Evolutionary conservation across 2,797 vertebrate species (phyloP).

Genomic region (Myotis myotis): DNA sequence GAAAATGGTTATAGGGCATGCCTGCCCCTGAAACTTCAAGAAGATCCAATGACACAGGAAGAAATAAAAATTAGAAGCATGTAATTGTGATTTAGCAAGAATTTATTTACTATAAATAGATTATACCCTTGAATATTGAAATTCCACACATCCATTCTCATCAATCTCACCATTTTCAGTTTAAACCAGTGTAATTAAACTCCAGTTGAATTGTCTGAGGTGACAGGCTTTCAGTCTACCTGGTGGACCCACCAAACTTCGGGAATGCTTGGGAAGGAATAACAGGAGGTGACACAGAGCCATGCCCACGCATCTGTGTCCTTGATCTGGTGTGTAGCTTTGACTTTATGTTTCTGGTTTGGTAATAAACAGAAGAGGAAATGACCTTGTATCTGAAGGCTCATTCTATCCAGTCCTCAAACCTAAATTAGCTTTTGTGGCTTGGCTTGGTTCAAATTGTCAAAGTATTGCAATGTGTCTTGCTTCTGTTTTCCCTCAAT

Average conservation of each 20-base stretch:
- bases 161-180: neutral
- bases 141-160: neutral
- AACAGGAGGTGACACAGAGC: neutral
- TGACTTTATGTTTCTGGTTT: neutral
- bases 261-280: neutral
- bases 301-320: neutral
- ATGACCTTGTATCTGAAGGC: neutral
- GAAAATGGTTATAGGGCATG: neutral
- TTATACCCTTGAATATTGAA: neutral
- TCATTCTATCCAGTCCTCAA: neutral
- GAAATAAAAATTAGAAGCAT: neutral
- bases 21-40: neutral
- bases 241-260: neutral
- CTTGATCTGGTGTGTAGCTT: neutral
- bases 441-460: neutral
- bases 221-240: neutral
- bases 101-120: neutral
- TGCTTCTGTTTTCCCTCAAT: conserved; percentile 12
- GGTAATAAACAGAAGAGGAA: conserved; percentile 22
- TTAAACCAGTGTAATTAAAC: neutral
- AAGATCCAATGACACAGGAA: neutral
- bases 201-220: neutral
- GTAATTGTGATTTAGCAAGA: neutral
- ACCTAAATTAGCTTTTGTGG: conserved; percentile 32
- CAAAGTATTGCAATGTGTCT: neutral